Evolutionary conservation across 2,113 vertebrate genomes (phyloP).

Genomic region (Platysteira castanea): DNA sequence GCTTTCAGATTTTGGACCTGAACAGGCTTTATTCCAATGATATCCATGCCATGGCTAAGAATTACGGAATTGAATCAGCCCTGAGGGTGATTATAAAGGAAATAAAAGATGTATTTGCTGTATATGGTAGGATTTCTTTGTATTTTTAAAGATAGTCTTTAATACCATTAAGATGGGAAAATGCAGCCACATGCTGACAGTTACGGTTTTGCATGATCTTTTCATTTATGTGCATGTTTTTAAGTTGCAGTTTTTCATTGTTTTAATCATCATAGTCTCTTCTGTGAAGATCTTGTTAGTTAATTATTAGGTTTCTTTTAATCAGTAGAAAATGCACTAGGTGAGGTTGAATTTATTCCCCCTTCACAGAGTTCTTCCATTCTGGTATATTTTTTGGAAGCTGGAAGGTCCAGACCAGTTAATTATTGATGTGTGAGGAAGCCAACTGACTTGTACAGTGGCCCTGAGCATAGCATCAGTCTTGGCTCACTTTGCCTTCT

Average conservation of each 20-base stretch:
- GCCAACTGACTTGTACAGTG: not conserved
- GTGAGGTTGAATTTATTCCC: not conserved
- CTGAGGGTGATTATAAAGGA: slow-evolving; percentile 93
- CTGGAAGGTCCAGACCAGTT: not conserved
- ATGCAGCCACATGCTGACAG: not conserved
- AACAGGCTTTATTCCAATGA: slow-evolving; percentile 91
- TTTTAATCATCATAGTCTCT: not conserved
- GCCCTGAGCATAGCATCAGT: not conserved
- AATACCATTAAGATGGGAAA: not conserved
- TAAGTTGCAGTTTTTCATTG: not conserved
- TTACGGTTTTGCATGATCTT: not conserved
- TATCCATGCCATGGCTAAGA: slow-evolving; percentile 91
- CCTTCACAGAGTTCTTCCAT: not conserved
- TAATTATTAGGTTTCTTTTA: not conserved
- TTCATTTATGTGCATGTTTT: not conserved
- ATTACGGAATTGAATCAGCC: slow-evolving; percentile 92
- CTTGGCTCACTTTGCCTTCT: not conserved
- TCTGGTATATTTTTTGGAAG: not conserved
- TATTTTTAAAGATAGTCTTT: not conserved
- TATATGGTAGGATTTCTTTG: slow-evolving; percentile 82
- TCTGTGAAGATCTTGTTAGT: not conserved
- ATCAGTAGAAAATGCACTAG: not conserved
- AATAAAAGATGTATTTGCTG: slow-evolving; percentile 97
- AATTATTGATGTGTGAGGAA: not conserved
- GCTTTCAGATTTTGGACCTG: slow-evolving; percentile 83